These are phyloP conservation scores for Drosophila infuscata DNA, from an alignment of 2,888 invertebrate species.

Conservation along the genomic window DNA sequence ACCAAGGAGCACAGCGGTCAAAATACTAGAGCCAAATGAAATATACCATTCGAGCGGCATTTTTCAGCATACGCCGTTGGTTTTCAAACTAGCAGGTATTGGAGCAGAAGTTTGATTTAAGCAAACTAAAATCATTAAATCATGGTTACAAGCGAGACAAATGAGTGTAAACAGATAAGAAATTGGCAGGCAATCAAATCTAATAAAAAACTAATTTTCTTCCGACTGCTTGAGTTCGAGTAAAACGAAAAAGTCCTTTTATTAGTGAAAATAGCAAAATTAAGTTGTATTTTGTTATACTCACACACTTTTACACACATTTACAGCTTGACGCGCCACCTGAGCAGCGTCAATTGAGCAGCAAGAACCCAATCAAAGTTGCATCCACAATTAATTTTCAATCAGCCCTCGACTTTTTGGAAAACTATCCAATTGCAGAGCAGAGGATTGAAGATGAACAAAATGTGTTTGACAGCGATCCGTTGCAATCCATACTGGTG, in stretches of 20 bases:
- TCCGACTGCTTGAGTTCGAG: no score
- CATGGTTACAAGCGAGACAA: neutral
- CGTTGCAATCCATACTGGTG: constrained; percentile 36
- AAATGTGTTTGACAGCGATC: neutral
- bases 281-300: no score
- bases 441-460: no score
- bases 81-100: neutral
- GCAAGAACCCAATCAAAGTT: neutral
- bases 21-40: neutral
- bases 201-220: neutral
- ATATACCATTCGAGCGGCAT: neutral
- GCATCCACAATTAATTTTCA: neutral
- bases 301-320: no score
- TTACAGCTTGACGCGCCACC: neutral
- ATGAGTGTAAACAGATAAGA: no score
- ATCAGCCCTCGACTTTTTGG: neutral
- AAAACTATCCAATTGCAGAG: no score
- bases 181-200: no score
- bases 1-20: neutral
- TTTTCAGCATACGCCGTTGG: neutral
- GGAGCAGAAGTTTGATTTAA: neutral
- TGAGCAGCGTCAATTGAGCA: neutral
- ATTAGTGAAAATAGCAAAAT: no score
- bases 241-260: no score
- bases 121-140: neutral